A percentile compares a stretch with the other conserved stretches of the same genome.
Conservation (phyloP, 2,113 vertebrate genomes). For the Hemiprocne comata region DNA sequence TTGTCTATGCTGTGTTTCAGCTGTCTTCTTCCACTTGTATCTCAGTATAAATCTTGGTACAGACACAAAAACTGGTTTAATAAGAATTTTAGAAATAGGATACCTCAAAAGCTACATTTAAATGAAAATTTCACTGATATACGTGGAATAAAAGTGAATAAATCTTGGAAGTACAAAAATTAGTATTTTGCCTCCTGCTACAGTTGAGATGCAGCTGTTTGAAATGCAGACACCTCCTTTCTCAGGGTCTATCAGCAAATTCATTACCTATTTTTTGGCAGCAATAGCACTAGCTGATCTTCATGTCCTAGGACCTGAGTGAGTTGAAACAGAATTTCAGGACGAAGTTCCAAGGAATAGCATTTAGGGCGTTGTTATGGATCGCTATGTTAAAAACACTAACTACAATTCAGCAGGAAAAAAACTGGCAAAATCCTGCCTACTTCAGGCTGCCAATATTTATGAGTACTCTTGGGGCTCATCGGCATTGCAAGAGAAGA, state of each 20-base stretch:
- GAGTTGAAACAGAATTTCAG: slow-evolving; percentile 51
- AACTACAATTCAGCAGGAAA: slow-evolving; percentile 34
- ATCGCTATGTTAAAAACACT: slow-evolving; percentile 47
- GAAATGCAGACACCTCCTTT: neutral
- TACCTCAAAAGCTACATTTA: neutral
- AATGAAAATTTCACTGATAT: neutral
- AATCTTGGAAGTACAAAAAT: neutral
- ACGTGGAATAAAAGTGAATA: neutral
- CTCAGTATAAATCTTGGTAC: neutral
- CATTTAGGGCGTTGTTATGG: slow-evolving; percentile 53
- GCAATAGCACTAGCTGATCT: neutral
- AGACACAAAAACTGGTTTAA: neutral
- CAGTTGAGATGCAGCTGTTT: neutral
- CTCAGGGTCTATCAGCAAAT: neutral
- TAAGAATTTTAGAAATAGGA: neutral
- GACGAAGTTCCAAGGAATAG: neutral
- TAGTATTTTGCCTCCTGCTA: neutral
- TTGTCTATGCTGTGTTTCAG: neutral
- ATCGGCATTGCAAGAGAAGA: slow-evolving; percentile 32
- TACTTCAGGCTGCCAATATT: slow-evolving; percentile 51
- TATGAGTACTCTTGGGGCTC: slow-evolving; percentile 39
- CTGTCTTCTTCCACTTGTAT: neutral
- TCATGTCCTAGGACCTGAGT: neutral
- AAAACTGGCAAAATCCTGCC: slow-evolving; percentile 50
- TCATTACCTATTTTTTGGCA: slow-evolving; percentile 15